Evolutionary conservation across 2,113 vertebrate genomes (phyloP).

Genomic region (Ursus arctos): DNA sequence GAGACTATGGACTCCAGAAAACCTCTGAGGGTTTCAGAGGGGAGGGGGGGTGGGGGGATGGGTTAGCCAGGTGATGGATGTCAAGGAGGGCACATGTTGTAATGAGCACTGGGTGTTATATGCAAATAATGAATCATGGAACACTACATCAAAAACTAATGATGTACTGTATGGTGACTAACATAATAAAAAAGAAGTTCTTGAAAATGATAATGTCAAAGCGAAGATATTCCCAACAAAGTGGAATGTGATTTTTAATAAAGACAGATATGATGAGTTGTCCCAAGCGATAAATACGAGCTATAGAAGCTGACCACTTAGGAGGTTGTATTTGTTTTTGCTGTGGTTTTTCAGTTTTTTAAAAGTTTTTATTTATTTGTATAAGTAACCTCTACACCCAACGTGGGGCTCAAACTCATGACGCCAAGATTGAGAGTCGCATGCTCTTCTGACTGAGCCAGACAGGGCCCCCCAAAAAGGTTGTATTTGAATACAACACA

Average conservation of each 20-base stretch:
- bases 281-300: neutral
- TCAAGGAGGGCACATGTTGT: too few relatives aligned
- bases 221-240: neutral
- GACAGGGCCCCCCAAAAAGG: neutral
- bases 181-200: neutral
- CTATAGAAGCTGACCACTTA: neutral
- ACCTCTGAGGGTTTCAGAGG: too few relatives aligned
- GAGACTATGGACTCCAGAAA: too few relatives aligned
- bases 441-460: neutral
- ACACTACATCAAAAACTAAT: too few relatives aligned
- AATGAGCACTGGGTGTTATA: too few relatives aligned
- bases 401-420: neutral
- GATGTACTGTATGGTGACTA: too few relatives aligned
- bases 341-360: neutral
- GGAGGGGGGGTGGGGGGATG: too few relatives aligned
- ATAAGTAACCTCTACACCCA: neutral
- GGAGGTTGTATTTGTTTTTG: neutral
- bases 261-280: neutral
- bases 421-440: neutral
- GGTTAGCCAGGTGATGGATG: too few relatives aligned
- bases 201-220: neutral
- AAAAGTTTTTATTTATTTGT: neutral
- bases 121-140: too few relatives aligned
- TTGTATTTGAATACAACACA: neutral
- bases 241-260: neutral